These are phyloP conservation scores for Coecobrya sp. DNA, from an alignment of 2,888 invertebrate species.

Conservation along the genomic window DNA sequence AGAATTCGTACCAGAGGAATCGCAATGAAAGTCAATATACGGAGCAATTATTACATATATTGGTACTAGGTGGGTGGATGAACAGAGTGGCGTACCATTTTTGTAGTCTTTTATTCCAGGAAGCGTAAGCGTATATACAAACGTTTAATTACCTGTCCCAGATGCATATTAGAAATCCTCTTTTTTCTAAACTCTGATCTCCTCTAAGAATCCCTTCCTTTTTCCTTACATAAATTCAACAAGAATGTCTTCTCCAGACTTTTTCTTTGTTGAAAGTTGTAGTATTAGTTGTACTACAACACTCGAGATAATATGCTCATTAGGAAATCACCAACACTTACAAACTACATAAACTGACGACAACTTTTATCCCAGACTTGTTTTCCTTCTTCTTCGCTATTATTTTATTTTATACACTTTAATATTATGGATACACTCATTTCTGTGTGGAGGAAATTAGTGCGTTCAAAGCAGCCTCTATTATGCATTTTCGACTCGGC, in stretches of 20 bases:
- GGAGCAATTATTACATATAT: neutral
- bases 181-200: neutral
- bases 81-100: neutral
- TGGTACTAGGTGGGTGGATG: neutral
- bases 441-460: slow-evolving; percentile 27
- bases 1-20: neutral
- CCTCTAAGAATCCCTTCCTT: neutral
- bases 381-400: neutral
- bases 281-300: slow-evolving; percentile 44
- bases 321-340: slow-evolving; percentile 55
- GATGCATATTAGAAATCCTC: slow-evolving; percentile 5
- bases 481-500: slow-evolving; percentile 30
- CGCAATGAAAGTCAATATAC: slow-evolving; percentile 56
- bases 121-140: slow-evolving; percentile 15
- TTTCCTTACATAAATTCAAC: neutral
- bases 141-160: slow-evolving; percentile 51
- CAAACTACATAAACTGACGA: slow-evolving; percentile 32
- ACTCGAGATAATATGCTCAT: slow-evolving; percentile 68
- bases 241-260: neutral
- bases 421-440: too few relatives aligned
- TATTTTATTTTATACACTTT: neutral
- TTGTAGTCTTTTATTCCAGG: slow-evolving; percentile 13
- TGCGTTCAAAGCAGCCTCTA: neutral
- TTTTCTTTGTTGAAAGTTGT: neutral
- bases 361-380: slow-evolving; percentile 30